Evolutionary conservation across 2,797 vertebrate genomes (phyloP).

Genomic region (Vultur gryphus): DNA sequence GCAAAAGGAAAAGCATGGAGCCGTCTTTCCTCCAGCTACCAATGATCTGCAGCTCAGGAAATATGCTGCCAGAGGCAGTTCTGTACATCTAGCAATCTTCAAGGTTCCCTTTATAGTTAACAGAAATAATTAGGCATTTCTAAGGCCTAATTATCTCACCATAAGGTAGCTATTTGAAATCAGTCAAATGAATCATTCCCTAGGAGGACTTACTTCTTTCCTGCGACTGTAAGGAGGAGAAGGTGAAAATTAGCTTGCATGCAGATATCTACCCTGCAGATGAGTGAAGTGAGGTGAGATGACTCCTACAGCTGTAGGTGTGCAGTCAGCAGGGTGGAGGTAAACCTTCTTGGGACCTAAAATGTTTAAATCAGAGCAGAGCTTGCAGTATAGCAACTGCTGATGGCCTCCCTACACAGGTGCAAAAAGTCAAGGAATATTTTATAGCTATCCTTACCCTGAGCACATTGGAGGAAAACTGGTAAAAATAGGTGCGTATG

Average conservation of each 20-base stretch:
- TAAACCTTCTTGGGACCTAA: not conserved
- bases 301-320: not conserved
- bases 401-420: not conserved
- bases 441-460: not conserved
- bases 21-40: not conserved
- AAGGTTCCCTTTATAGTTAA: constrained; percentile 21
- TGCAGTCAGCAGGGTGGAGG: not conserved
- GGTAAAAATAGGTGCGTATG: not conserved
- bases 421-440: not conserved
- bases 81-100: not conserved
- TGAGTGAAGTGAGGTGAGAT: not conserved
- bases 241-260: not conserved
- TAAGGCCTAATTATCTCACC: constrained; percentile 34
- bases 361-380: not conserved
- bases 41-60: not conserved
- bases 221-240: not conserved
- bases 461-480: not conserved
- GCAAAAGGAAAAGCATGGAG: not conserved
- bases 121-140: constrained; percentile 40
- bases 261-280: not conserved
- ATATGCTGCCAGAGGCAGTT: not conserved
- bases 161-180: constrained; percentile 36
- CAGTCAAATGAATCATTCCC: constrained; percentile 27
- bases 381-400: not conserved
- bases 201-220: constrained; percentile 18